Evolutionary conservation across 2,797 vertebrate species (phyloP), one percentile per base, ranked within the genome.

Genomic region (Hafferia zeledoni): DNA sequence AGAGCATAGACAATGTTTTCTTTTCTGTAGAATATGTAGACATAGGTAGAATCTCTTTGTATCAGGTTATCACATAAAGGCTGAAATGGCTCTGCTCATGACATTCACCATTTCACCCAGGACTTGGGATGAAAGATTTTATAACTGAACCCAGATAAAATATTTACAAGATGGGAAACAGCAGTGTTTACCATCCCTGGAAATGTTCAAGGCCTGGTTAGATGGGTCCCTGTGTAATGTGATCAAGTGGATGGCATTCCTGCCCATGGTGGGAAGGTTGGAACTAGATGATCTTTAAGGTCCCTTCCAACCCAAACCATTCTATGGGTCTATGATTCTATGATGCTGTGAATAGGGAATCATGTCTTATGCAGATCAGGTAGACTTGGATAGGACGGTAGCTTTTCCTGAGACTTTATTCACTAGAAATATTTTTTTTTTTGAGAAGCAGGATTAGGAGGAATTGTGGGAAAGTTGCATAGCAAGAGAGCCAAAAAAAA

Each of bases 341-440:
- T 27, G 23, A 15, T 37, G 67, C 53, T 46, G 5, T 64, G 28
- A 87, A 28, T 10, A 87, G 8, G 84, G 31, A 68, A 46, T 25
- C 1, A 0, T 6, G 4, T 69, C 46, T 71, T 55, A 15, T 0
- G 1, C 20, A 56, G 53, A 31, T 39, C 14, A 27, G 35, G 47
- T 4, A 25, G 69, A n/a, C 6, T 67, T 80, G 81, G 65, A 77
- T 24, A 82, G 23, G 18, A 43, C 15, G 25, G 16, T 55, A 27
- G 12, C 53, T 96, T 85, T 59, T 59, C 13, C 25, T 39, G 33
- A 83, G 25, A 35, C n/a, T 44, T 1, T 19, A 41, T 59, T 44
- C 70, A 60, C n/a, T 39, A 55, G 9, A 81, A 79, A 59, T 39
- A n/a, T 8, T 69, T 41, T 8, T 72, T 8, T 72, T 78, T 56